phyloP scores from a whole-genome alignment of 2,797 vertebrate species.

The Myotis findleyi region DNA sequence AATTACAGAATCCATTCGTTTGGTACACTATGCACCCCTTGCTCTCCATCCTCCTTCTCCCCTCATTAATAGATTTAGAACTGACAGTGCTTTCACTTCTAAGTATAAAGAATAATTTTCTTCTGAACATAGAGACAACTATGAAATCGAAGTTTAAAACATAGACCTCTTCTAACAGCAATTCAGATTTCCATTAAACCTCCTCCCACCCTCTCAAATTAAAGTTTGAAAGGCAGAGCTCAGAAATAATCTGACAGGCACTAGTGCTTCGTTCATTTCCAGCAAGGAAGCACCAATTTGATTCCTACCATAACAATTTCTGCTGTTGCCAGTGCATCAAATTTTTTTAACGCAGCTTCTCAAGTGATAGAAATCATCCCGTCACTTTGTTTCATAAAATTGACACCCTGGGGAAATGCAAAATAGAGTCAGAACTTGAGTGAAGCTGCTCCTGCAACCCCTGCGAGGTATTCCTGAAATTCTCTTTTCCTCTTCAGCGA shows the following conservation, averaged over 20 bases:
- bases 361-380: constrained; percentile 85
- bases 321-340: constrained; percentile 82
- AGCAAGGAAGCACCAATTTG: constrained; percentile 81
- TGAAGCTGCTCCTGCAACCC: constrained; percentile 70
- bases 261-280: constrained; percentile 72
- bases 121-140: constrained; percentile 71
- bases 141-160: constrained; percentile 80
- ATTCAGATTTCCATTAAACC: constrained; percentile 78
- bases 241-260: constrained; percentile 77
- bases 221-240: constrained; percentile 80
- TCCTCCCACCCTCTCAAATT: constrained; percentile 78
- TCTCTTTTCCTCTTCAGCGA: constrained; percentile 65
- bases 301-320: constrained; percentile 81
- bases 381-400: constrained; percentile 85
- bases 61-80: constrained; percentile 74
- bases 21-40: neutral
- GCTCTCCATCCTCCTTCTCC: neutral
- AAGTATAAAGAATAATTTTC: constrained; percentile 78
- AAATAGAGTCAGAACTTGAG: constrained; percentile 78
- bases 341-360: constrained; percentile 80
- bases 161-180: constrained; percentile 66
- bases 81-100: constrained; percentile 78
- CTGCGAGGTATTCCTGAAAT: constrained; percentile 76
- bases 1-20: constrained; percentile 62
- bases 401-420: constrained; percentile 84